Base-by-base conservation (phyloP, 2,888 invertebrate species). In the Sphaerophoria taeniata region DNA sequence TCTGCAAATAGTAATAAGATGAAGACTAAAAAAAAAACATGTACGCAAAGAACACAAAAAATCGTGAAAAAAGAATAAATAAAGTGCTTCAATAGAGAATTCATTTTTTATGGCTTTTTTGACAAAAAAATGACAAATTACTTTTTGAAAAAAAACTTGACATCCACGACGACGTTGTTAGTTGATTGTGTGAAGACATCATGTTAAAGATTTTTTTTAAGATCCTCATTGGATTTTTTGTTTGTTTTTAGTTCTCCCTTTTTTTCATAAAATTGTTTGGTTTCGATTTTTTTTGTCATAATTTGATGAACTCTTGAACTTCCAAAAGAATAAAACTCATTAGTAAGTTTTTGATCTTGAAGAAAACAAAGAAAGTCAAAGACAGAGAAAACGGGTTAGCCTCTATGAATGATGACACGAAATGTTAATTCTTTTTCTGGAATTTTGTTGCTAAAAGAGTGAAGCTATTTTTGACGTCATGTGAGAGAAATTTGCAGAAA, bases 91-190 rank as follows among this genome's bases (percentile, higher is more conserved):
- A 69, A 14, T 58, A 69, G 60, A 73, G 60, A 72, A n/a, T n/a
- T n/a, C 56, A 65, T 49, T 56, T 80, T 73, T 65, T 36, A 2
- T 24, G 2, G 24, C 24, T 2, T 24, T 24, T 24, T 24, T 24
- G 24, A 24, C 45, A 58, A 53, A 76, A 53, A 71, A 34, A 63
- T 63, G 78, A 77, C 82, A 78, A 78, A 78, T 83, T 73, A 56
- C 67, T 73, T 78, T 61, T 69, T 69, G 67, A 16, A 47, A 61
- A 61, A 67, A 77, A 24, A 24, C 53, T 69, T 83, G 78, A 78
- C 78, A 83, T 78, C 39, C 49, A 51, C 77, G 77, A 24, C 24
- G 24, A 24, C 24, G 24, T 24, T 24, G 24, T 24, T 24, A 24
- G 24, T 24, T 24, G 69, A 73, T 55, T 34, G 33, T 69, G 60